These are phyloP conservation scores for Dreissena rostriformis DNA, from an alignment of 1,140 invertebrate genomes.

Conservation along the genomic window DNA sequence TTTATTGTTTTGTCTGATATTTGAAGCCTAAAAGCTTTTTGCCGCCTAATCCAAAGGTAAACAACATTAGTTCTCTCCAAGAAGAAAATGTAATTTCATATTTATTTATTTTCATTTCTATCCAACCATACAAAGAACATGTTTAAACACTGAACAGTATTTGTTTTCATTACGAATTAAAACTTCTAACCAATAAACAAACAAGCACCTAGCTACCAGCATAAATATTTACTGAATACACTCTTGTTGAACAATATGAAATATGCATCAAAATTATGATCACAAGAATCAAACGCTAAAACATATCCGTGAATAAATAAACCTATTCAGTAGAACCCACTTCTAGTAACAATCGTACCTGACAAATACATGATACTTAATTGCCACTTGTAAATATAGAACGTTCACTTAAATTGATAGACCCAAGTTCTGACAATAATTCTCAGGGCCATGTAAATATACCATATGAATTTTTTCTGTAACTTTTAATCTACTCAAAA, in stretches of 20 bases:
- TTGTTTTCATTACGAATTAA: constrained; percentile 45
- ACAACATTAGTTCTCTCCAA: constrained; percentile 5
- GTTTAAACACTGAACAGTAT: constrained; percentile 13
- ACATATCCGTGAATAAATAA: constrained; percentile 28
- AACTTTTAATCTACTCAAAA: no score
- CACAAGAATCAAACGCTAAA: constrained; percentile 16
- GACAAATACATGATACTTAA: constrained; percentile 25
- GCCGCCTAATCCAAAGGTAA: constrained; percentile 48
- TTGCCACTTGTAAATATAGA: constrained; percentile 47
- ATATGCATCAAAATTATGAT: constrained; percentile 40
- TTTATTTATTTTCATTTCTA: constrained; percentile 53
- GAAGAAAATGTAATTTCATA: constrained; percentile 32
- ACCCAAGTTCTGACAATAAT: constrained; percentile 19
- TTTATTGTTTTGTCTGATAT: no score
- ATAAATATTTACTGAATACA: constrained; percentile 52
- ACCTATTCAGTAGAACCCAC: constrained; percentile 10
- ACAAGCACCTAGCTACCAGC: constrained; percentile 33
- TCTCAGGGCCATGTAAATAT: constrained; percentile 37
- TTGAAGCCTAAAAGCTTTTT: constrained; percentile 44
- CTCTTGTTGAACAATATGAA: constrained; percentile 15
- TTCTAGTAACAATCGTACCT: constrained; percentile 13
- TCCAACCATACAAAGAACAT: constrained; percentile 9
- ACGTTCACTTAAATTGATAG: constrained; percentile 19
- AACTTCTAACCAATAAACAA: constrained; percentile 44
- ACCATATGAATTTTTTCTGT: no score